Conservation (phyloP, 2,888 invertebrate genomes). For the Aphidius colemani region DNA sequence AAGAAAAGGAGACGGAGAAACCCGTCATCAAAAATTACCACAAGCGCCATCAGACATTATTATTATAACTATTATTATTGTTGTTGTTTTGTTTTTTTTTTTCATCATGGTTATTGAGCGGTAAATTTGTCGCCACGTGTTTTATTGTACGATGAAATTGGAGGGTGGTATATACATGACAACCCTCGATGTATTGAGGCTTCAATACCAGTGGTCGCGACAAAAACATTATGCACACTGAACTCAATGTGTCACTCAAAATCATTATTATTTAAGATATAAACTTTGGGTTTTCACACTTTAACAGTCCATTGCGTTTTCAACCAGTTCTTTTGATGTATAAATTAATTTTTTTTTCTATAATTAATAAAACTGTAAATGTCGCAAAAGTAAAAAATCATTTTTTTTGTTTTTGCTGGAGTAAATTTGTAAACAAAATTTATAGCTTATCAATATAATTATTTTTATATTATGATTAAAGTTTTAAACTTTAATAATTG, state of each 20-base stretch:
- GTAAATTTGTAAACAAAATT: too few relatives aligned
- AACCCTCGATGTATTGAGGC: too few relatives aligned
- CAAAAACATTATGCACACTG: conserved; percentile 50
- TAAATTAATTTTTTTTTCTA: too few relatives aligned
- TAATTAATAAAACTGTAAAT: too few relatives aligned
- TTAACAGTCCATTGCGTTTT: too few relatives aligned
- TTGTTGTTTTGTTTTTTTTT: conserved; percentile 37
- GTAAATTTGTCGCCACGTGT: conserved; percentile 57
- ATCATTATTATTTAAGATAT: conserved; percentile 39
- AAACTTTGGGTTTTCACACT: not conserved
- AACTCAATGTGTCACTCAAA: conserved; percentile 52
- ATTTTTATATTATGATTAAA: too few relatives aligned
- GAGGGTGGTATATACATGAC: conserved; percentile 32
- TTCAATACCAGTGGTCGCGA: conserved; percentile 38
- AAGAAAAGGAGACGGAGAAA: too few relatives aligned
- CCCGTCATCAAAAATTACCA: not conserved
- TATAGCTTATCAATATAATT: too few relatives aligned
- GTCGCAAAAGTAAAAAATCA: too few relatives aligned
- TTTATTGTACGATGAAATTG: conserved; percentile 54
- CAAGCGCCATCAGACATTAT: conserved; percentile 27
- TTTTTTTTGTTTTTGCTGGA: too few relatives aligned
- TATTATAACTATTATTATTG: conserved; percentile 23
- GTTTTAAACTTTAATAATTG: too few relatives aligned
- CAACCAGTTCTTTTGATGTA: too few relatives aligned
- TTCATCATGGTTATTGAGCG: conserved; percentile 54